Conservation (phyloP, 2,888 invertebrate species). For the Troglohyphantes excavatus region DNA sequence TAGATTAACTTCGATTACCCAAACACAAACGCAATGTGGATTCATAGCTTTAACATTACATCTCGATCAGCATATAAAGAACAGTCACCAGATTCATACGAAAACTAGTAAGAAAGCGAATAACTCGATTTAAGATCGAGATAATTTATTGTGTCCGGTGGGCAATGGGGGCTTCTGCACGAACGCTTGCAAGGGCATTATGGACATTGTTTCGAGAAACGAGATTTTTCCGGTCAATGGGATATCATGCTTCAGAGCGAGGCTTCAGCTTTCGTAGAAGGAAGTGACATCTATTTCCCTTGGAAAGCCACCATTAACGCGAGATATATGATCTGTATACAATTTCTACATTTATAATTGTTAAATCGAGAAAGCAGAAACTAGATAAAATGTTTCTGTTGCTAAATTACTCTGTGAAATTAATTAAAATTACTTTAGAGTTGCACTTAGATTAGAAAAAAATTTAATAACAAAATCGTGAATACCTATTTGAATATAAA, state of each 20-base stretch:
- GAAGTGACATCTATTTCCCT: not conserved
- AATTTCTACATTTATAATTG: not conserved
- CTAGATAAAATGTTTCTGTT: not conserved
- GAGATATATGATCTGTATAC: not conserved
- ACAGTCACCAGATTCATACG: not conserved
- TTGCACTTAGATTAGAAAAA: no score
- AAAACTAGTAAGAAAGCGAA: not conserved
- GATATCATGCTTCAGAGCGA: not conserved
- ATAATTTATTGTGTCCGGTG: conserved; percentile 24
- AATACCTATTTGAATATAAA: no score
- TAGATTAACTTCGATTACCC: no score
- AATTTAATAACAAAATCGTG: no score
- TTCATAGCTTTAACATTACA: no score
- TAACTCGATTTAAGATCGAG: conserved; percentile 6
- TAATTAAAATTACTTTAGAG: no score
- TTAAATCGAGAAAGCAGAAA: not conserved
- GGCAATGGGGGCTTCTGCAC: conserved; percentile 16
- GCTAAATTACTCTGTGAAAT: no score
- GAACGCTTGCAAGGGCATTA: conserved; percentile 23
- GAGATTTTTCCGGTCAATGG: conserved; percentile 51
- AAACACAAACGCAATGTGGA: no score
- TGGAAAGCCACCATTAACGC: not conserved
- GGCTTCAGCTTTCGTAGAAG: not conserved
- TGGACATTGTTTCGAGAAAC: conserved; percentile 27
- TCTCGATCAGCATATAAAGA: no score